Base-by-base conservation (phyloP, 2,797 vertebrate genomes). In the Telmatherina bonti region DNA sequence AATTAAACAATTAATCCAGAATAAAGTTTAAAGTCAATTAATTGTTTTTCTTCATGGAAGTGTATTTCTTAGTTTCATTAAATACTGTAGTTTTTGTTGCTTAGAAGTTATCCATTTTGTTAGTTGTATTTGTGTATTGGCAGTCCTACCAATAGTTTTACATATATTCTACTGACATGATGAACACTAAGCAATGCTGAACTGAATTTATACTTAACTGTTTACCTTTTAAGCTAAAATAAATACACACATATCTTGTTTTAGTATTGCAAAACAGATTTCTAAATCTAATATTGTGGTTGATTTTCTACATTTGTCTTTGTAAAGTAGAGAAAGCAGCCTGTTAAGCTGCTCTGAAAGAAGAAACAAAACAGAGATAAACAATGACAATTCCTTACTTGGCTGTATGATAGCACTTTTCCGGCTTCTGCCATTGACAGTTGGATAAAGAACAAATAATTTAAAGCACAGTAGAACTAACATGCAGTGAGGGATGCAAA, bases 381-480 rank as follows among this genome's bases (percentile, higher is more conserved):
- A 63, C 49, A 13, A 51, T 20, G 15, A 33, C 26, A 65, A 36
- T 16, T 54, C 16, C 16, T 35, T 41, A 67, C 29, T 60, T 60
- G 43, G 68, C 57, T 43, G 56, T 22, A 31, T 35, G 24, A 43
- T 18, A 62, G 43, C 20, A 41, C 38, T 60, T 66, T 31, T 67
- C 59, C 66, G 57, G 60, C 62, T 59, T 67, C 12, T 5, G 11
- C 36, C 53, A n/a, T 7, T n/a, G n/a, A n/a, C n/a, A n/a, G n/a
- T 54, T 70, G 36, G 52, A 56, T 51, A 60, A 72, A 45, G 79
- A 62, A 30, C 1, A 52, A 51, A 60, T 26, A 49, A 49, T 53
- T 67, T 24, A 65, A 47, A 67, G 26, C 52, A 70, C 56, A 79
- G 61, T 49, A 71, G 24, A 67, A 43, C 43, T 31, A 56, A 74